Evolutionary conservation across 2,797 vertebrate genomes (phyloP).

Genomic region (Epinephelus malabaricus): DNA sequence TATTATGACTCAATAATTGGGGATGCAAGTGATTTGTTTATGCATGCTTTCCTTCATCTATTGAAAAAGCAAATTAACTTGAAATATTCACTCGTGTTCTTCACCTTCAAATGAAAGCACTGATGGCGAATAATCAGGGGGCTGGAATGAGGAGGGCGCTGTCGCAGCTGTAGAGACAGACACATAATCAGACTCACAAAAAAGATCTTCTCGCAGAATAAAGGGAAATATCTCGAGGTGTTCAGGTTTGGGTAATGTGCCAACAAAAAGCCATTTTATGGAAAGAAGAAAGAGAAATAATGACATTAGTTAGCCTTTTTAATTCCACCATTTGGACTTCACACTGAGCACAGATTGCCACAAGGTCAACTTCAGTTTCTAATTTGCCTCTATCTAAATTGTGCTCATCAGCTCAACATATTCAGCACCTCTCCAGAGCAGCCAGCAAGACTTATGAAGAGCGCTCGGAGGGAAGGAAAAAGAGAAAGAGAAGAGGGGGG

Average conservation of each 20-base stretch:
- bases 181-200: conserved; percentile 22
- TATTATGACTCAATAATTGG: neutral
- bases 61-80: conserved; percentile 21
- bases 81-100: conserved; percentile 16
- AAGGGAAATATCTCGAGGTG: conserved; percentile 26
- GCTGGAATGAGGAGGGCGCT: conserved; percentile 8
- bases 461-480: neutral
- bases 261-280: conserved; percentile 45
- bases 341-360: conserved; percentile 49
- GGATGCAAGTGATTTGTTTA: conserved; percentile 2
- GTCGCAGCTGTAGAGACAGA: conserved; percentile 18
- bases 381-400: conserved; percentile 71
- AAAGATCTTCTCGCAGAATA: conserved; percentile 11
- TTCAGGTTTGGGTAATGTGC: conserved; percentile 37
- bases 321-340: conserved; percentile 63
- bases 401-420: conserved; percentile 53
- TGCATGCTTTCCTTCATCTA: neutral
- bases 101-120: conserved; percentile 7
- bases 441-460: conserved; percentile 43
- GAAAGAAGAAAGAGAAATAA: conserved; percentile 58
- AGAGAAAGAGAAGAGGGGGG: conserved; percentile 5
- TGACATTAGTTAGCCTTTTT: conserved; percentile 61
- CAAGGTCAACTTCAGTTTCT: conserved; percentile 74
- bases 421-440: conserved; percentile 51
- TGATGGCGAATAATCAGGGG: conserved; percentile 37